Evolutionary conservation across 2,113 vertebrate genomes (phyloP), one percentile per base, ranked within the genome.

Genomic region (Pelodiscus sinensis): DNA sequence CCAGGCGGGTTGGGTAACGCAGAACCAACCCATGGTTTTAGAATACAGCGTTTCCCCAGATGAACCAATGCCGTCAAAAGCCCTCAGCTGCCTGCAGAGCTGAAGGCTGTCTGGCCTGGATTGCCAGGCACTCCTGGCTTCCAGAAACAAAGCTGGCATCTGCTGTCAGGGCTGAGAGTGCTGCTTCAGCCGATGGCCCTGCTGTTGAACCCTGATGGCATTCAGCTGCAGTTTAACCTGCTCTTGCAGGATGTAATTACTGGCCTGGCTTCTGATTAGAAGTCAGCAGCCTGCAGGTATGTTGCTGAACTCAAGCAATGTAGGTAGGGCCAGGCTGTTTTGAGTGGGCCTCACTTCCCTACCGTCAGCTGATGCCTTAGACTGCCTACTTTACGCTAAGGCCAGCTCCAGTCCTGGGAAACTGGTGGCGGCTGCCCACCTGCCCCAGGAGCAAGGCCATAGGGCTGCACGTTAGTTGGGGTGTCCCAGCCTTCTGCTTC

Each of bases 1-100:
- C 90, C 90, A 95, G 88, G 87, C 90, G 85, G 89, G 90, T 92
- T 89, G 94, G 88, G 90, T 90, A 94, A 94, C 87, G 89, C 88
- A 93, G 96, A 97, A 94, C 93, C 93, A 96, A 96, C 91, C 92
- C 90, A 79, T 93, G 89, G 92, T 94, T 96, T 94, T 89, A 83
- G 84, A 85, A 86, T 94, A 88, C 93, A 88, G 62, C 84, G 82
- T 94, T 97, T 96, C 86, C 91, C 58, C 68, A 5, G 81, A 95
- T 95, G 94, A 93, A 94, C 96, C 90, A 84, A 94, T 94, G 83
- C 90, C 92, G 93, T 95, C 93, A 90, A 87, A 83, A 91, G 89
- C 77, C 80, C 84, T 82, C 91, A 94, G 94, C 57, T 95, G 89
- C 82, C 89, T 94, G 94, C 71, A 96, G 95, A 94, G 92, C 87